Evolutionary conservation across 1,140 invertebrate genomes (phyloP), one percentile per base, ranked within the genome.

Genomic region (Pseudomyrmex gracilis): DNA sequence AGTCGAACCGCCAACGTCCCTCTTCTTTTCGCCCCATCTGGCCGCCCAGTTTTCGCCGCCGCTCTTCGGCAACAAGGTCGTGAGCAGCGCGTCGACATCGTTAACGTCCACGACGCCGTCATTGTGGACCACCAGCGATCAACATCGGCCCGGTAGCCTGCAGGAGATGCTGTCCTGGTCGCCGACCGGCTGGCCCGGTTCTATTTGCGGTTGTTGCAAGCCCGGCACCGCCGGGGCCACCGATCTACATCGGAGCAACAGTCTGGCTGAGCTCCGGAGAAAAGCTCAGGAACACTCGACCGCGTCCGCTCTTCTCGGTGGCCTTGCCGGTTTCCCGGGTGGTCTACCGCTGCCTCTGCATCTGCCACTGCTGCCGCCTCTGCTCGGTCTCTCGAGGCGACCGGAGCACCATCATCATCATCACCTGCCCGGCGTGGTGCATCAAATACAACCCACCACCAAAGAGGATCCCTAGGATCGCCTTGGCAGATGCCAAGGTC

Each of bases 211-310:
- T 0, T 93, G 92, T 60, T 93, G 93, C 83, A 93, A 93, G n/a
- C 91, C 92, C 0, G 89, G 90, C 0, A 96, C 93, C 95, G 96
- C 80, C 93, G 73, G 73, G 45, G 90, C 89, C 0, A 96, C 83
- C 94, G 97, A 74, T 84, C 90, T 93, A 7, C 93, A 93, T 67
- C 90, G 94, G 45, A 97, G 96, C n/a, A 97, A 96, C 80, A 98
- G 97, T 92, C 97, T 98, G 17, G 98, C 98, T 0, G 98, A 98
- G 90, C 94, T 98, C 9, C 95, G 98, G 13, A 95, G 98, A 34
- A 98, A 98, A 92, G 98, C 98, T 0, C 97, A 98, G 92, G 98
- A 98, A 91, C 98, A 98, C 92, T 98, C 97, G 1, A 98, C 98
- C 0, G 97, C 98, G 0, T 96, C 96, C 2, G 95, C 96, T 3